Evolutionary conservation across 2,888 invertebrate species (phyloP).

Genomic region (Bellardia bayeri): DNA sequence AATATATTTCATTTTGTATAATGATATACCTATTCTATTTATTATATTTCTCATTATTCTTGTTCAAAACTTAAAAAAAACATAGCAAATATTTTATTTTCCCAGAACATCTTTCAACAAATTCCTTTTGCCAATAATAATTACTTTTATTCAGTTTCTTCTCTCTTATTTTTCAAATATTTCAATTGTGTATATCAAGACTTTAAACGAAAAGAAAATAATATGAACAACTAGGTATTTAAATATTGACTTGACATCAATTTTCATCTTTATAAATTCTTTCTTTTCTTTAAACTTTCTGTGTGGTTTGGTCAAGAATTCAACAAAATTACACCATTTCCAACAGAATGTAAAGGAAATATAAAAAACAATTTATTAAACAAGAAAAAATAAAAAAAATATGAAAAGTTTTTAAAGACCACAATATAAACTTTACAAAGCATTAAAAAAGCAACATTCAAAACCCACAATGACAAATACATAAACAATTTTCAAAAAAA

Average conservation of each 20-base stretch:
- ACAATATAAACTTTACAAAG: neutral
- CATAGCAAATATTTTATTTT: neutral
- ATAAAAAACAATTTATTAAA: neutral
- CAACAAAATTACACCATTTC: neutral
- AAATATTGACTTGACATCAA: constrained; percentile 13
- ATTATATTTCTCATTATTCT: too few species aligned
- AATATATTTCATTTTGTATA: too few species aligned
- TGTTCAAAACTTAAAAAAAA: neutral
- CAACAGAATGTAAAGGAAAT: neutral
- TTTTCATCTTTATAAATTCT: neutral
- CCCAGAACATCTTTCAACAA: neutral
- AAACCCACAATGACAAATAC: neutral
- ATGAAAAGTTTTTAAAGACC: neutral
- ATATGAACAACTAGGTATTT: neutral
- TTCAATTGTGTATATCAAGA: neutral
- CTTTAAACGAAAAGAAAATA: neutral
- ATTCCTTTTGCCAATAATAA: neutral
- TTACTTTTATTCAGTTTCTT: neutral
- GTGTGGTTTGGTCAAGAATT: neutral
- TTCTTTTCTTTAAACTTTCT: neutral
- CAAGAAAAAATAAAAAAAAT: too few species aligned
- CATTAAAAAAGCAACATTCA: neutral
- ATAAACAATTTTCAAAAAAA: neutral
- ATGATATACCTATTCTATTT: too few species aligned
- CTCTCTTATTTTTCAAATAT: neutral